These are phyloP conservation scores for Tokudaia muenninki DNA, from an alignment of 2,797 vertebrate species.

Conservation along the genomic window DNA sequence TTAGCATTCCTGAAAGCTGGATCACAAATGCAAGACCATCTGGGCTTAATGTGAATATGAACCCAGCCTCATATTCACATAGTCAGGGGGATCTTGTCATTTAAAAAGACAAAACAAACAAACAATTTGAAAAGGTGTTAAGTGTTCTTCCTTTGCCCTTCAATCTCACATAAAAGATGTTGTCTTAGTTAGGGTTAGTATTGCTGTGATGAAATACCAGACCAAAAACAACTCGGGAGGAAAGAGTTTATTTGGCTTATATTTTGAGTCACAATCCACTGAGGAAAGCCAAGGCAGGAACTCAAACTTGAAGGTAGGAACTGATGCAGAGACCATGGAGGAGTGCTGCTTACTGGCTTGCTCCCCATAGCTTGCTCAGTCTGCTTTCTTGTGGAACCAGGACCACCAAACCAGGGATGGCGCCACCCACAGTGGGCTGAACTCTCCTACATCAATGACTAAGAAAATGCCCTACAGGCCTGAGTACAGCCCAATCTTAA, in stretches of 20 bases:
- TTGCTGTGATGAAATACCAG: not conserved
- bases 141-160: constrained; percentile 14
- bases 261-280: not conserved
- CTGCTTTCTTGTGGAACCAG: no score
- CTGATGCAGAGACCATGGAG: not conserved
- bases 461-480: not conserved
- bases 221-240: not conserved
- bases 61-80: not conserved
- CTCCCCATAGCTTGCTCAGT: not conserved
- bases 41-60: not conserved
- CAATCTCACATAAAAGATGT: constrained; percentile 2
- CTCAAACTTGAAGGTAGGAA: not conserved
- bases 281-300: not conserved
- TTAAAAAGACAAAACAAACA: not conserved
- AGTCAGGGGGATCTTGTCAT: not conserved
- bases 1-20: not conserved
- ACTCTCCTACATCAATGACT: not conserved
- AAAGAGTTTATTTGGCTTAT: not conserved
- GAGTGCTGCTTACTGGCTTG: not conserved
- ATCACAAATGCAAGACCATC: not conserved
- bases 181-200: not conserved
- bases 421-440: not conserved
- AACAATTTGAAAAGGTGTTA: not conserved
- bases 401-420: not conserved
- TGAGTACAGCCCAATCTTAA: not conserved